Evolutionary conservation across 2,113 vertebrate genomes (phyloP).

Genomic region (Climacteris rufus): DNA sequence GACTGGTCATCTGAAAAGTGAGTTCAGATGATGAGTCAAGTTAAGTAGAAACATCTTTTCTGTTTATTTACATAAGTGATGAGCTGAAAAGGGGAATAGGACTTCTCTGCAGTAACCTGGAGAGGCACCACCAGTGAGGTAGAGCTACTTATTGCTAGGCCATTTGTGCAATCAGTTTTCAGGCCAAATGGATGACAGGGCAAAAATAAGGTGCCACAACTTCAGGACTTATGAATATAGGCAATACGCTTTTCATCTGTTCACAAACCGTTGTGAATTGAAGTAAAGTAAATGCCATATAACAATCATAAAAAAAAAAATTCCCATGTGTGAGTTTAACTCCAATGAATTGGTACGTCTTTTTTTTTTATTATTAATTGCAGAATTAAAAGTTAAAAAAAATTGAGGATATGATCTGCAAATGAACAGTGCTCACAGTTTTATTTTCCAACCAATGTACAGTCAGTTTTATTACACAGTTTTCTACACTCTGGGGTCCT

Average conservation of each 20-base stretch:
- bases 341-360: accelerated
- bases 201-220: background rate
- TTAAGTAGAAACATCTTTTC: background rate
- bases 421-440: background rate
- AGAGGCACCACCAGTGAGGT: background rate
- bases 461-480: background rate
- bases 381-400: background rate
- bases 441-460: background rate
- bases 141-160: background rate
- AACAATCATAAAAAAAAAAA: background rate
- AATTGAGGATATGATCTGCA: background rate
- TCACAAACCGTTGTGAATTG: background rate
- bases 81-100: background rate
- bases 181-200: background rate
- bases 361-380: background rate
- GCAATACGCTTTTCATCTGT: background rate
- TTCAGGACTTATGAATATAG: background rate
- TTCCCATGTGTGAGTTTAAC: background rate
- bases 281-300: background rate
- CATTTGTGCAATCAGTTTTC: background rate
- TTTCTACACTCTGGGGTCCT: background rate
- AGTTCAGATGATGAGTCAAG: background rate
- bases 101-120: background rate
- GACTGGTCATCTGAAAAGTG: background rate
- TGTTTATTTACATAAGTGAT: background rate